Conservation (phyloP, 2,797 vertebrate species). For the Eutrigla gurnardus region DNA sequence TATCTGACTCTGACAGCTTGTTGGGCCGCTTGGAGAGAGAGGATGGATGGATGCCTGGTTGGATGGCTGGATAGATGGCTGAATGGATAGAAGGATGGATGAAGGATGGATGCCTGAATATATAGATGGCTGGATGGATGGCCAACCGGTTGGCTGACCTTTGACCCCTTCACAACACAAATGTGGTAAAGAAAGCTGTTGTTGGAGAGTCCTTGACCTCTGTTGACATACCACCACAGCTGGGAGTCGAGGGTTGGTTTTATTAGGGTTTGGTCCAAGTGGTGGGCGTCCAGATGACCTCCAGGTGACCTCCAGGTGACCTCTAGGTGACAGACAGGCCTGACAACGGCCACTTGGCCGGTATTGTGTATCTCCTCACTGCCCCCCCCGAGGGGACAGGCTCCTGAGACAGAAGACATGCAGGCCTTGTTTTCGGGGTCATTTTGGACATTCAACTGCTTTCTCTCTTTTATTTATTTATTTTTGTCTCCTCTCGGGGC, state of each 20-base stretch:
- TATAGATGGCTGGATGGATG: conserved; percentile 31
- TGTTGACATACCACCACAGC: conserved; percentile 66
- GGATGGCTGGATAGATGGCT: conserved; percentile 43
- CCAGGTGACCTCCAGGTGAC: conserved; percentile 59
- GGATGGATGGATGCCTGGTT: conserved; percentile 30
- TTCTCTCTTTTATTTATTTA: not conserved
- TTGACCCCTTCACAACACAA: conserved; percentile 81
- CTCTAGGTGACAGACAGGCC: conserved; percentile 38
- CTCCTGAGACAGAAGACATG: no score
- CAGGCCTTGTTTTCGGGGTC: conserved; percentile 41
- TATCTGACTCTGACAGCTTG: conserved; percentile 91
- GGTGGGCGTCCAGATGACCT: conserved; percentile 59
- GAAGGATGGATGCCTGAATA: no score
- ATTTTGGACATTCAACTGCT: conserved; percentile 36
- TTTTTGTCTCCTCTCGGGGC: conserved; percentile 27
- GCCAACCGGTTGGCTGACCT: conserved; percentile 52
- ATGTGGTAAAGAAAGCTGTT: conserved; percentile 75
- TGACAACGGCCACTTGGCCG: conserved; percentile 46
- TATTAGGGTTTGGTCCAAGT: conserved; percentile 64
- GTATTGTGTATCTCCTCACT: conserved; percentile 66
- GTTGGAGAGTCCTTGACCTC: conserved; percentile 80
- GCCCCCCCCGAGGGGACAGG: conserved; percentile 22
- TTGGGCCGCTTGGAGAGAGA: conserved; percentile 65
- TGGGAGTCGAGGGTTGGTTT: conserved; percentile 45
- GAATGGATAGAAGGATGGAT: conserved; percentile 28